Base-by-base conservation (phyloP, 2,888 invertebrate genomes). In the Cheilosia vernalis region DNA sequence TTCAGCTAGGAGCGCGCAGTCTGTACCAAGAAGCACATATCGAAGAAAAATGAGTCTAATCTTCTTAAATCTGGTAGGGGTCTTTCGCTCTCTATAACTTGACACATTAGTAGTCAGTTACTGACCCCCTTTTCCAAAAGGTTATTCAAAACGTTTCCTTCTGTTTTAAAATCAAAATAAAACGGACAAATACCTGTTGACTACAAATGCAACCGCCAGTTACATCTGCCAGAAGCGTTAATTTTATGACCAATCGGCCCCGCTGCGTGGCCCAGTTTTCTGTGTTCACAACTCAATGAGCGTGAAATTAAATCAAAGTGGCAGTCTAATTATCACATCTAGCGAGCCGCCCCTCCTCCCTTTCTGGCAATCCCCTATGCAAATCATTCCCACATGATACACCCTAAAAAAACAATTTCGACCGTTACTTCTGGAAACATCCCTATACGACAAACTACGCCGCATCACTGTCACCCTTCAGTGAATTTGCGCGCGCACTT, bases 401-500 rank as follows among this genome's bases (percentile, higher is more conserved):
- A 24, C 69, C 70, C 76, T 61, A 40, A 47, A 17, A 17, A 70
- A 80, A 76, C 33, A 24, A 51, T 63, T 64, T 40, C 40, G 72
- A 81, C 85, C 80, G 85, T 85, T 85, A 85, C 76, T 67, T 85
- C 85, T 67, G n/a, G 85, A 85, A 85, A 61, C 61, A 72, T 85
- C 81, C 49, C 33, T 55, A 56, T 10, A 15, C 30, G 9, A 51
- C 30, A 53, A 63, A 44, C 42, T 51, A 24, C 51, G 10, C 47
- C 67, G 21, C 74, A 58, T 42, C 77, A 42, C 19, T 17, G 85
- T 77, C 81, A 81, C 72, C 76, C 72, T 61, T 67, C 55, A 76
- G 27, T 81, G 44, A 77, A 9, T 85, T 85, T 85, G 81, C 60
- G 85, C 85, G 85, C 85, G 85, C 85, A 85, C 85, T 85, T 85